phyloP scores from a whole-genome alignment of 1,140 invertebrate genomes.

The Bombus turneri region DNA sequence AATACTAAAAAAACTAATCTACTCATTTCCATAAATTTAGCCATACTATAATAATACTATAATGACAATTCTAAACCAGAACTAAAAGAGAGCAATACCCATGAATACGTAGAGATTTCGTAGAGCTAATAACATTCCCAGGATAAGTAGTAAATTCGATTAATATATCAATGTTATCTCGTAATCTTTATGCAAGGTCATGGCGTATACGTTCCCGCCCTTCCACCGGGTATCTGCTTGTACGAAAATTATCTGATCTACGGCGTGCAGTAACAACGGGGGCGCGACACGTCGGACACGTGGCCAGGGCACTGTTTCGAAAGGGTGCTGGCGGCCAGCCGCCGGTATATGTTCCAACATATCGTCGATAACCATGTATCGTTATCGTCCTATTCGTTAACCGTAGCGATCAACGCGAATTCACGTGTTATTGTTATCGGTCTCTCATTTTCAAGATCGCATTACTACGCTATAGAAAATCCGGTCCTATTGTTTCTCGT shows the following conservation, averaged over 20 bases:
- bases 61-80: no score
- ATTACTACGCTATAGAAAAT: neutral
- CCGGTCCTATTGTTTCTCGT: neutral
- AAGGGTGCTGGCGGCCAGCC: constrained; percentile 57
- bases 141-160: constrained; percentile 48
- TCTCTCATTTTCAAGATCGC: constrained; percentile 20
- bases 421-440: constrained; percentile 53
- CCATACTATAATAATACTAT: no score
- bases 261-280: constrained; percentile 62
- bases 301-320: constrained; percentile 61
- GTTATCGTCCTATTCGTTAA: constrained; percentile 66
- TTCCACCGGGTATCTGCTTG: constrained; percentile 49
- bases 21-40: no score
- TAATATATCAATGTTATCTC: constrained; percentile 66
- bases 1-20: no score
- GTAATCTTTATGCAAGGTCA: constrained; percentile 61
- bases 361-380: constrained; percentile 65
- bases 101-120: neutral
- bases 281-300: constrained; percentile 69
- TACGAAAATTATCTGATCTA: constrained; percentile 68
- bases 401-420: constrained; percentile 41
- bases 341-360: constrained; percentile 51
- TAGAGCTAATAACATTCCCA: constrained; percentile 32
- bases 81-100: neutral
- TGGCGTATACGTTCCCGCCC: constrained; percentile 32